phyloP scores from a whole-genome alignment of 2,113 vertebrate genomes.

The Actenoides lindsayi region DNA sequence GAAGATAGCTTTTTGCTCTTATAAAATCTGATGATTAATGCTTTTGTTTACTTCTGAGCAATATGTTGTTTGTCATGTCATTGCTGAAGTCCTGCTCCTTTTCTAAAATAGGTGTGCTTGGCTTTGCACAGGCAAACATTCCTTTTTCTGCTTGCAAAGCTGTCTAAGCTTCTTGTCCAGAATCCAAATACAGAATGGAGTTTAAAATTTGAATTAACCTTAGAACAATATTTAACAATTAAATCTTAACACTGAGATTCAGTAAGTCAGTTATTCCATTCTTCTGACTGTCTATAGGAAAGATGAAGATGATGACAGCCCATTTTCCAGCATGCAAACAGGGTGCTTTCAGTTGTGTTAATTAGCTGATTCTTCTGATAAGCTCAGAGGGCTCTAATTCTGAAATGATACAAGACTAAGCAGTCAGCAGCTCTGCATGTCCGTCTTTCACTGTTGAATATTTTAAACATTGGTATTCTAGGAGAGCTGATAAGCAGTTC shows the following conservation, averaged over 20 bases:
- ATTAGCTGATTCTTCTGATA: background rate
- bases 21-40: conserved; percentile 49
- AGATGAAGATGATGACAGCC: background rate
- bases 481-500: background rate
- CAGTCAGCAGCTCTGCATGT: background rate
- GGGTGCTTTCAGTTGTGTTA: background rate
- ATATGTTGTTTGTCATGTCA: conserved; percentile 23
- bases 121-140: background rate
- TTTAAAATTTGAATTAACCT: background rate
- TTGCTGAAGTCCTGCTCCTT: background rate
- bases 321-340: background rate
- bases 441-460: background rate
- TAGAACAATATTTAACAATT: background rate
- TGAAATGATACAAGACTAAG: background rate
- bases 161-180: background rate
- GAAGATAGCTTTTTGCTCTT: conserved; percentile 1
- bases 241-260: background rate
- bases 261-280: background rate
- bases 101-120: background rate
- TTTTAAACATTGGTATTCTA: background rate
- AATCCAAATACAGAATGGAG: background rate
- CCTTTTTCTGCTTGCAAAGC: background rate
- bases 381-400: background rate
- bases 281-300: background rate
- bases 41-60: conserved; percentile 17